phyloP scores from a whole-genome alignment of 2,888 invertebrate species.

The Clivina fossor region DNA sequence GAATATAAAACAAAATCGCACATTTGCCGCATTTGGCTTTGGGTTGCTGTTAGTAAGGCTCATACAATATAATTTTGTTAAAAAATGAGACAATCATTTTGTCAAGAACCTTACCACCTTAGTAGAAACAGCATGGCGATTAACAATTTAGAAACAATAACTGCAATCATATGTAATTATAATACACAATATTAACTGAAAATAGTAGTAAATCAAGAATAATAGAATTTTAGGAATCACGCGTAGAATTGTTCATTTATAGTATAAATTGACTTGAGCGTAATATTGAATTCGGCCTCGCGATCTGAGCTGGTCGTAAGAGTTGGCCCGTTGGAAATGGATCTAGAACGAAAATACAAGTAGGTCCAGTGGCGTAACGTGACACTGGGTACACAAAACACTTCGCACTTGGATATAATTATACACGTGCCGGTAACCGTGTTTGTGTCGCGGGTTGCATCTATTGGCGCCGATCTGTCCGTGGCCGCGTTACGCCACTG shows the following conservation, averaged over 20 bases:
- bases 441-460: background rate
- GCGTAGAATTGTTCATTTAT: constrained; percentile 19
- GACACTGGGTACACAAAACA: background rate
- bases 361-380: constrained; percentile 32
- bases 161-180: constrained; percentile 13
- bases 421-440: background rate
- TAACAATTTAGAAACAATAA: constrained; percentile 29
- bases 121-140: constrained; percentile 31
- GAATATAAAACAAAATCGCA: constrained; percentile 5
- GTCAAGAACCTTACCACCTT: constrained; percentile 33
- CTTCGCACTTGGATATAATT: constrained; percentile 1
- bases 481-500: constrained; percentile 17
- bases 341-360: constrained; percentile 35
- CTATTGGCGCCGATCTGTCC: background rate
- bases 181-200: constrained; percentile 20
- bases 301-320: constrained; percentile 27
- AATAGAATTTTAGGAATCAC: constrained; percentile 14
- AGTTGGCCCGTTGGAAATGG: constrained; percentile 28
- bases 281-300: constrained; percentile 30
- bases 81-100: constrained; percentile 27
- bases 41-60: constrained; percentile 31
- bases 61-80: constrained; percentile 28
- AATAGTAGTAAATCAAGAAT: too few relatives aligned
- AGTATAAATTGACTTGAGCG: constrained; percentile 25
- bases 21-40: background rate